These are phyloP conservation scores for Sorex fumeus DNA, from an alignment of 2,113 vertebrate genomes.

Conservation along the genomic window DNA sequence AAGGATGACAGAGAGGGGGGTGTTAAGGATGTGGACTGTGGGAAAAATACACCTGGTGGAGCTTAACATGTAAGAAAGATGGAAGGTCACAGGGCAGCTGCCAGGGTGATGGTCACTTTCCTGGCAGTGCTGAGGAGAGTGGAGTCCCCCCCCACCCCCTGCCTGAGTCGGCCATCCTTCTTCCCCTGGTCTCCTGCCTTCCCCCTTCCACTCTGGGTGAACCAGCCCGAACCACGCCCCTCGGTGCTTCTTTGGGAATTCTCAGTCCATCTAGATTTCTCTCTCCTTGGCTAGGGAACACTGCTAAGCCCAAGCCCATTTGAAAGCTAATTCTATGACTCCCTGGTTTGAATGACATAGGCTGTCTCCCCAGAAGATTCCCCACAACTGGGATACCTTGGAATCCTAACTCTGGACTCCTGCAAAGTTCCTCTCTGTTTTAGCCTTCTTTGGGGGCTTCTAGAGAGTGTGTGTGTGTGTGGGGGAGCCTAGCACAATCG, in stretches of 20 bases:
- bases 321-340: neutral
- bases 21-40: too few relatives aligned
- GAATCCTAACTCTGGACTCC: conserved; percentile 19
- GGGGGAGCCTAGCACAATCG: neutral
- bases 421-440: neutral
- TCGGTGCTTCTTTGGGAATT: neutral
- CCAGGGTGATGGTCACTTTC: neutral
- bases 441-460: conserved; percentile 11
- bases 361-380: neutral
- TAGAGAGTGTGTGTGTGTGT: too few relatives aligned
- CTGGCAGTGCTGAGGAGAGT: neutral
- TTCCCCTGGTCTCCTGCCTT: neutral
- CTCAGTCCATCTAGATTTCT: neutral
- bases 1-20: too few relatives aligned
- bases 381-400: neutral
- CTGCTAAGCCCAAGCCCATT: neutral
- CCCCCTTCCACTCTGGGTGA: neutral
- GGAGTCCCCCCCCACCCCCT: neutral
- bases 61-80: accelerated
- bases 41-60: neutral
- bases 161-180: neutral
- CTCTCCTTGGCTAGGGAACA: neutral
- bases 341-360: neutral
- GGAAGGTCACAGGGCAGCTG: neutral
- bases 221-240: neutral